Conservation (phyloP, 1,140 invertebrate genomes). For the Ctenoplectra terminalis region DNA sequence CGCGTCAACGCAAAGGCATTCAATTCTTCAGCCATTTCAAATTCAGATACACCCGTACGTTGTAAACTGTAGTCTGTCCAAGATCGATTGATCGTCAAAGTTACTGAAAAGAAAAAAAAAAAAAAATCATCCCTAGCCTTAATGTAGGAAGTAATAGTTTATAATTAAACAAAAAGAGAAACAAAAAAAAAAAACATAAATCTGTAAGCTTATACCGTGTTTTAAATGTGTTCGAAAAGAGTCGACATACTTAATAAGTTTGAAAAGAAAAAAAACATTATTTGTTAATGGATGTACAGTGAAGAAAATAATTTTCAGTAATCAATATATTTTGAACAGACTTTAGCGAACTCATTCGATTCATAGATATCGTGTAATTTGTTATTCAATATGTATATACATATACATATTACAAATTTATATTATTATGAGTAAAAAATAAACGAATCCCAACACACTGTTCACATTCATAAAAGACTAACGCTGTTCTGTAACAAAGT, state of each 20-base stretch:
- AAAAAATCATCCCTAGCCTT: too few species aligned
- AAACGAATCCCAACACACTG: conserved; percentile 61
- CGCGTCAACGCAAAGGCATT: conserved; percentile 26
- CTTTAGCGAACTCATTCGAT: conserved; percentile 24
- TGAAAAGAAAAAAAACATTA: background rate
- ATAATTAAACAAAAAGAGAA: too few species aligned
- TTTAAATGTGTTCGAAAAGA: background rate
- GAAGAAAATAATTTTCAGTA: background rate
- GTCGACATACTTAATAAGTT: background rate
- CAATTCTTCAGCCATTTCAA: conserved; percentile 1
- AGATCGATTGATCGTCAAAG: background rate
- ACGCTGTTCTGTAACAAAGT: conserved; percentile 36
- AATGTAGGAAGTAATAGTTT: too few species aligned
- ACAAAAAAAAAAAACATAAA: background rate
- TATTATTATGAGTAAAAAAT: conserved; percentile 70
- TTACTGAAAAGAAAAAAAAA: background rate
- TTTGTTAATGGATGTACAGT: background rate
- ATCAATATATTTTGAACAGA: background rate
- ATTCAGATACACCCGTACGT: conserved; percentile 17
- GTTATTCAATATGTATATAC: conserved; percentile 51
- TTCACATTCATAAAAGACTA: conserved; percentile 51
- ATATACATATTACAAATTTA: conserved; percentile 73
- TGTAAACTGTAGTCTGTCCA: background rate
- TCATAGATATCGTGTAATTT: conserved; percentile 57
- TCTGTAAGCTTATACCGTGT: background rate